Base-by-base conservation (phyloP, 2,888 invertebrate genomes). In the Andrena fulva region DNA sequence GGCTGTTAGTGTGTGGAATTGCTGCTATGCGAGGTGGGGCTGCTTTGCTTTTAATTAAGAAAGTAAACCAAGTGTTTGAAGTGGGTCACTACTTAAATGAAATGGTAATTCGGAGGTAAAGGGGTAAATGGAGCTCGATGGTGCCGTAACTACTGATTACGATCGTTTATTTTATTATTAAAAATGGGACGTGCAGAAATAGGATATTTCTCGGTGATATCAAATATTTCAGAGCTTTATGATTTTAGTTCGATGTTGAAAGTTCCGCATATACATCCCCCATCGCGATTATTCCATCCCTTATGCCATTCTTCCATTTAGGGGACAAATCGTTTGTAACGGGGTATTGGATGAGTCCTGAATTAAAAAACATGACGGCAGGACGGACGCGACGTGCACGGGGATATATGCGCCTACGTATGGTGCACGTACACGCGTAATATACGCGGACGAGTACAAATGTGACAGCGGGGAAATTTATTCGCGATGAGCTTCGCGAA, bases 401-500 rank as follows among this genome's bases (percentile, higher is more conserved):
- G 48, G 10, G 29, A 48, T 16, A 42, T 31, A 50, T 12, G 12
- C 10, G 69, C 10, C 12, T 24, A 64, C 35, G 33, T 31, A n/a
- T 42, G 62, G 16, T 10, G 68, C n/a, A 8, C 24, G 12, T 50
- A 27, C 50, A 59, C 24, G 33, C 33, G 27, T 20, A 29, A 24
- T 60, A 60, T 31, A 35, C 54, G 72, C 5, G 71, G 66, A 70
- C 80, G 68, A 35, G 68, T 68, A 70, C 74, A 74, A 81, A 79
- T 80, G 81, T 70, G 80, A 80, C 81, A 80, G 74, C 69, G 27
- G 42, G 66, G 29, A 62, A 82, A 82, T 82, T 82, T 80, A 82
- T 80, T 74, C 82, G 56, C 69, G 74, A 70, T 54, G 66, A 67
- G 77, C 10, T 29, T 54, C 67, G 35, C 63, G 77, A 72, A 82